Evolutionary conservation across 2,888 invertebrate genomes (phyloP).

Genomic region (Polietes domitor): DNA sequence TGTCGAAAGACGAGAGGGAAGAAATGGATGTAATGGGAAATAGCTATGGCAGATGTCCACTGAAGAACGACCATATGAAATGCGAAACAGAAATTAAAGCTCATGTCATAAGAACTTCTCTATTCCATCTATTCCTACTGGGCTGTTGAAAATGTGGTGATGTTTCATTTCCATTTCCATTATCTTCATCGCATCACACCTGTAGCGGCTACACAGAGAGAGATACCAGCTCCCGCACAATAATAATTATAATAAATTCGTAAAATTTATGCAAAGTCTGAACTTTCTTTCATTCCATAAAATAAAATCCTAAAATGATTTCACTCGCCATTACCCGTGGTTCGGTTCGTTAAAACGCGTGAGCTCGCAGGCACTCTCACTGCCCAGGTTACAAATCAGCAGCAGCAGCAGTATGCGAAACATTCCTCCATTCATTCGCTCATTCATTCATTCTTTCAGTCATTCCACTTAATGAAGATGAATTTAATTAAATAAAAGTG

Average conservation of each 20-base stretch:
- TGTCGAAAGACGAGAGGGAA: not conserved
- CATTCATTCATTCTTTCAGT: not conserved
- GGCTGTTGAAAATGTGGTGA: not conserved
- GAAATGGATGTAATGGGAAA: no score
- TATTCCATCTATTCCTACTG: no score
- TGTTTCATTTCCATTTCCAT: conserved; percentile 29
- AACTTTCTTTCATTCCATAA: conserved; percentile 42
- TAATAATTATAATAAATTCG: conserved; percentile 57
- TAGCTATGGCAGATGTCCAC: no score
- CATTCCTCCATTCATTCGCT: not conserved
- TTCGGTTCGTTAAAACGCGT: not conserved
- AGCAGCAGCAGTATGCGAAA: conserved; percentile 10
- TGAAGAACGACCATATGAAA: not conserved
- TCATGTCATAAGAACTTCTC: no score
- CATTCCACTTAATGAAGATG: conserved; percentile 58
- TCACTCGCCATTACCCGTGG: conserved; percentile 30
- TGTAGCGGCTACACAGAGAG: not conserved
- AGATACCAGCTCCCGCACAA: not conserved
- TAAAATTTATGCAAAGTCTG: conserved; percentile 62
- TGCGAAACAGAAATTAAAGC: not conserved
- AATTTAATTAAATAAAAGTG: conserved; percentile 64
- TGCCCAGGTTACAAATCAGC: conserved; percentile 23
- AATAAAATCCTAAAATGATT: conserved; percentile 44
- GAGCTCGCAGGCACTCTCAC: not conserved
- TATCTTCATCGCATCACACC: conserved; percentile 2